Percentiles rank a stretch among this genome's conserved stretches.
Evolutionary conservation across 2,113 vertebrate species (phyloP).

Genomic region (Platycercus adscitus): DNA sequence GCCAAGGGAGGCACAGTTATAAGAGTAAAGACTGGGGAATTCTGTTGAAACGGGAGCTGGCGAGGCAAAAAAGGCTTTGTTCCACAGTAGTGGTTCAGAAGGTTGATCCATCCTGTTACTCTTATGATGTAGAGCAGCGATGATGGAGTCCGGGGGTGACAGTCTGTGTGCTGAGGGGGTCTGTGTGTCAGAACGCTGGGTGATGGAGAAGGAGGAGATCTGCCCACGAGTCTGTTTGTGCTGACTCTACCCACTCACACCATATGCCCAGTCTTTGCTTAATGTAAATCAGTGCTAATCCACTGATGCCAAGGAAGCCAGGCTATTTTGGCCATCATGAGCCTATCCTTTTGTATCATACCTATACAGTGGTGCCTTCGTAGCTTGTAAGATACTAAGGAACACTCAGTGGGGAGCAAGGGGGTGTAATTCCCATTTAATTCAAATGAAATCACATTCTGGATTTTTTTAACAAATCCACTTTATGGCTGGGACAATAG

Average conservation of each 20-base stretch:
- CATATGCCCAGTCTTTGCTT: background rate
- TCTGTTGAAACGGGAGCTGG: background rate
- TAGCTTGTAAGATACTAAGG: constrained; percentile 29
- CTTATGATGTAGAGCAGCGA: background rate
- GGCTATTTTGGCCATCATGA: background rate
- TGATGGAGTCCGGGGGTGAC: background rate
- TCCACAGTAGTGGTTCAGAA: background rate
- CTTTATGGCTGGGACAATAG: constrained; percentile 27
- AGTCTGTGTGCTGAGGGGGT: background rate
- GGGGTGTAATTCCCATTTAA: background rate
- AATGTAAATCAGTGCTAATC: background rate
- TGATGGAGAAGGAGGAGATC: background rate
- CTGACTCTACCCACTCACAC: background rate
- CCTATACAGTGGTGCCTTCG: background rate
- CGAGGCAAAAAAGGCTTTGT: rapidly evolving
- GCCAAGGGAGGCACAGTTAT: background rate
- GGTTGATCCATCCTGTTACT: background rate
- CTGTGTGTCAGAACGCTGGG: background rate
- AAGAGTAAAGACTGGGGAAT: background rate
- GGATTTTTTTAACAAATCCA: background rate
- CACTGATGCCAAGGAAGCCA: rapidly evolving
- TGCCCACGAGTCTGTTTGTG: background rate
- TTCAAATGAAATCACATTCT: constrained; percentile 12
- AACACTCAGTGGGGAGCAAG: constrained; percentile 14
- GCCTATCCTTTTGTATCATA: background rate